Conservation (phyloP, 1,140 invertebrate genomes). For the Cydia strobilella region DNA sequence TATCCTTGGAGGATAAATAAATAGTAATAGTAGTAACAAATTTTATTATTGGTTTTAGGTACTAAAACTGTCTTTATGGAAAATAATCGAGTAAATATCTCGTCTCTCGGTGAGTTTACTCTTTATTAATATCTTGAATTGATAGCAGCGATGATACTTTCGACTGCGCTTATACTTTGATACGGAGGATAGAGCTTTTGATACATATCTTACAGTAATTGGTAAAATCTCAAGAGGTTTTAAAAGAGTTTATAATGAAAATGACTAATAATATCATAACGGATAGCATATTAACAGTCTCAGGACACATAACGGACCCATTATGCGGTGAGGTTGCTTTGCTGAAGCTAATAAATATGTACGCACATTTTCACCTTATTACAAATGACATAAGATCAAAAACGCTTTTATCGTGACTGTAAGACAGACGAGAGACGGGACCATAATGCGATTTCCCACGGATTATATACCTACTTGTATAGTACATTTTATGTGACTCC, state of each 20-base stretch:
- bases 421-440: constrained; percentile 37
- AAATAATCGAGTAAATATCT: background rate
- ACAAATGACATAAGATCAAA: background rate
- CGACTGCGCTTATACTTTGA: too few species aligned
- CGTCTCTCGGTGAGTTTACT: background rate
- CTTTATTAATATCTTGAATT: background rate
- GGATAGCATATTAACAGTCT: constrained; percentile 47
- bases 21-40: background rate
- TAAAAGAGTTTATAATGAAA: background rate
- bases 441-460: constrained; percentile 54
- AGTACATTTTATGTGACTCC: constrained; percentile 10
- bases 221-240: background rate
- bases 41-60: constrained; percentile 9
- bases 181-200: too few species aligned
- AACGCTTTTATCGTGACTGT: background rate
- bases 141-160: too few species aligned
- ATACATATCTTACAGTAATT: background rate
- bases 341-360: background rate
- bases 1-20: background rate
- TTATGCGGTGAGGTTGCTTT: constrained; percentile 35
- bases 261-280: constrained; percentile 41
- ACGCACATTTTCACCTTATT: background rate
- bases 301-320: constrained; percentile 47
- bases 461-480: constrained; percentile 33
- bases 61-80: background rate